Conservation (phyloP, 1,140 invertebrate species). For the Ectropis grisescens region DNA sequence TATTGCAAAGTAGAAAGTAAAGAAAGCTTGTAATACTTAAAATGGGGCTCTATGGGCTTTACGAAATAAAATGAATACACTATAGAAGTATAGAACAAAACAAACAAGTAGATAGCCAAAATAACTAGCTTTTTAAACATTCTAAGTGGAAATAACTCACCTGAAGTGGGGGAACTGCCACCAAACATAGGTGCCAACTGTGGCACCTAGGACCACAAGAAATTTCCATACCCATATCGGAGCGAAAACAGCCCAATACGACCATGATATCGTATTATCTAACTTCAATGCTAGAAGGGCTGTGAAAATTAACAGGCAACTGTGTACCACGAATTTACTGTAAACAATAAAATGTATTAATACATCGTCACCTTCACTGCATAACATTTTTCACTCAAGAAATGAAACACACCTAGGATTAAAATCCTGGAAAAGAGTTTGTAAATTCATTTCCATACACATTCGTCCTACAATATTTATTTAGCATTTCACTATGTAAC, state of each 20-base stretch:
- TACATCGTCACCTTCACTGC: too few relatives aligned
- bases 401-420: conserved; percentile 83
- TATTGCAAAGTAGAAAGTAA: too few relatives aligned
- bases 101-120: too few relatives aligned
- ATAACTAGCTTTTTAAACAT: too few relatives aligned
- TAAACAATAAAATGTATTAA: conserved; percentile 19
- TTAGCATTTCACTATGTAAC: background rate
- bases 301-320: conserved; percentile 92
- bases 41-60: too few relatives aligned
- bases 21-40: too few relatives aligned
- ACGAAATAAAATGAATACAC: too few relatives aligned
- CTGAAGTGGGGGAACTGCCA: conserved; percentile 94
- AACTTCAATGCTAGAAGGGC: conserved; percentile 89
- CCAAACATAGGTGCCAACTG: conserved; percentile 94
- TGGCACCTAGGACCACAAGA: conserved; percentile 89
- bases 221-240: conserved; percentile 98
- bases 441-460: conserved; percentile 84
- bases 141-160: conserved; percentile 59
- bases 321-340: conserved; percentile 97
- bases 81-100: too few relatives aligned
- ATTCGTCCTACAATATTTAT: conserved; percentile 18
- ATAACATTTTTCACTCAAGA: too few relatives aligned
- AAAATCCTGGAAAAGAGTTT: conserved; percentile 91
- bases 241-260: conserved; percentile 87
- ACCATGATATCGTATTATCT: conserved; percentile 90